Percentiles rank a stretch among this genome's conserved stretches.
Evolutionary conservation across 2,113 vertebrate genomes (phyloP).

Genomic region (Odocoileus hemionus): DNA sequence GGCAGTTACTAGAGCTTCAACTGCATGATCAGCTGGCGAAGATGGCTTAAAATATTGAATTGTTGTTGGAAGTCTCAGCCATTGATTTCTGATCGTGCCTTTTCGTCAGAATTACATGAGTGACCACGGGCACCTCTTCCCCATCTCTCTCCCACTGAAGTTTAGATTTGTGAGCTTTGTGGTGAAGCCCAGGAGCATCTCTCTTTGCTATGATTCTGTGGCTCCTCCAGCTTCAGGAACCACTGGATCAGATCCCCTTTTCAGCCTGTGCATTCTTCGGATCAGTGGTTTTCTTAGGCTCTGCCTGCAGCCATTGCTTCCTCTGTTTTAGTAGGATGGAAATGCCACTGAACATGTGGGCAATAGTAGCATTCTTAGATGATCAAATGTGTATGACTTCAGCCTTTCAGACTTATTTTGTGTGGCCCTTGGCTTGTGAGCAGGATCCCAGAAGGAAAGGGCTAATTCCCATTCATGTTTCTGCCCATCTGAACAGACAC

Average conservation of each 20-base stretch:
- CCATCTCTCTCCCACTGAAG: neutral
- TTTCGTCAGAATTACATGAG: neutral
- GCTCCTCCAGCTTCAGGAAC: neutral
- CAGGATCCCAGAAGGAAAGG: neutral
- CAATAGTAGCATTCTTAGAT: fast-evolving
- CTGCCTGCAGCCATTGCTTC: too few species aligned
- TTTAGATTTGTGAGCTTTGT: too few species aligned
- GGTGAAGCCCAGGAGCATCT: neutral
- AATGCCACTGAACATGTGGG: neutral
- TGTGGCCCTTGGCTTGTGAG: neutral
- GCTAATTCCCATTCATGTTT: fast-evolving
- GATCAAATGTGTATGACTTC: neutral
- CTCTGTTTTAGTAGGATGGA: neutral
- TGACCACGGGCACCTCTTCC: neutral
- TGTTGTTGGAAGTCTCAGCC: neutral
- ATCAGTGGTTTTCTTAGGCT: neutral
- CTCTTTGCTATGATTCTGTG: too few species aligned
- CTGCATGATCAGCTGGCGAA: neutral
- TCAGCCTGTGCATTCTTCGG: neutral
- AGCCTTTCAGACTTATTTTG: neutral
- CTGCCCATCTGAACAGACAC: neutral
- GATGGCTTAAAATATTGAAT: neutral
- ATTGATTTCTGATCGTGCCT: neutral
- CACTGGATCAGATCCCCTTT: neutral
- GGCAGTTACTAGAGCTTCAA: neutral